Evolutionary conservation across 2,888 invertebrate genomes (phyloP).

Genomic region (Ischnus inquisitorius): DNA sequence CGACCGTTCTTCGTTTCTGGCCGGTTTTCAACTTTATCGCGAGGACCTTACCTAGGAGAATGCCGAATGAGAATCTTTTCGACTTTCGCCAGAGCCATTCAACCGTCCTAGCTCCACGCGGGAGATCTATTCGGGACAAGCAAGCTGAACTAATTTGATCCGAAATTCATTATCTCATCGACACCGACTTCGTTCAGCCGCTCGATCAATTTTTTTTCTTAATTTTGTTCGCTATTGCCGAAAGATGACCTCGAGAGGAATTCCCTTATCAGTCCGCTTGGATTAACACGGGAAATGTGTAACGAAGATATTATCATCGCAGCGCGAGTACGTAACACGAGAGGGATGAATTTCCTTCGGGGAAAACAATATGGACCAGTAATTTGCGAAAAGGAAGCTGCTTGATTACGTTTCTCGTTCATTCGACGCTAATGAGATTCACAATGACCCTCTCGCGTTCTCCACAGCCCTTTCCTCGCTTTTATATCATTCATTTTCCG

Average conservation of each 20-base stretch:
- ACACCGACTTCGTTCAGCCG: background rate
- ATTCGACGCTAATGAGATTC: conserved; percentile 44
- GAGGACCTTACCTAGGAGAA: conserved; percentile 45
- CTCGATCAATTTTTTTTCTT: conserved; percentile 19
- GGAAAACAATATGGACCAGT: conserved; percentile 48
- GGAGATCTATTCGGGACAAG: conserved; percentile 17
- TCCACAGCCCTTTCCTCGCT: background rate
- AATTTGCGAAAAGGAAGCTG: conserved; percentile 28
- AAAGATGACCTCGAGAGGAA: background rate
- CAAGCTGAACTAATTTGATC: conserved; percentile 14
- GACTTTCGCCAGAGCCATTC: conserved; percentile 11
- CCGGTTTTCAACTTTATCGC: conserved; percentile 61
- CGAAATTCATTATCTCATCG: conserved; percentile 39
- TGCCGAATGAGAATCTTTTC: conserved; percentile 39
- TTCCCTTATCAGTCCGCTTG: background rate
- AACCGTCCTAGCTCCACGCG: background rate
- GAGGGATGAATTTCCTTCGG: conserved; percentile 22
- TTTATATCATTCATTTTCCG: conserved; percentile 17
- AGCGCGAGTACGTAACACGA: conserved; percentile 1
- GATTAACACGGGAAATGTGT: background rate
- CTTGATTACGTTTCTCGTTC: conserved; percentile 5
- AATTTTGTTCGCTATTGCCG: conserved; percentile 34
- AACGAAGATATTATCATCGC: conserved; percentile 30
- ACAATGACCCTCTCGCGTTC: conserved; percentile 1
- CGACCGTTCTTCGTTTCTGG: conserved; percentile 56